Base-by-base conservation (phyloP, 35 echinoderm and acorn worm genomes). In the Holothuria glaberrima region DNA sequence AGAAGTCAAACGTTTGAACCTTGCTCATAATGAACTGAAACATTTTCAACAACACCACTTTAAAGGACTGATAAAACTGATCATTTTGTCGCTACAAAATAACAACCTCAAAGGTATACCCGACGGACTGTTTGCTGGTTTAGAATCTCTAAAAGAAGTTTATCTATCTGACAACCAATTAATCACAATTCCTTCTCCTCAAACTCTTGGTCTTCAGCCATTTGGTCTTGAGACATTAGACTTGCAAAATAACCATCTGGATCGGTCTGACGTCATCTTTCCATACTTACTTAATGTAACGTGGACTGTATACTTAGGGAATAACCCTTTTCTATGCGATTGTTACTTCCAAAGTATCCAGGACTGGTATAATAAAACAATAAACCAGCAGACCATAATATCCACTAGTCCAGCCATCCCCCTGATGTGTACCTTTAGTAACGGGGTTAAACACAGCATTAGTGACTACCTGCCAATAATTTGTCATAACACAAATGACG, bases 131-230 rank as follows among this genome's bases (percentile, higher is more conserved):
- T 77, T 77, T 48, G 73, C 24, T 48, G 73, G 35, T 22, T 32
- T 77, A 10, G 25, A 38, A 48, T 77, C 73, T 12, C 38, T 77
- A 38, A 77, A 48, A 48, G 73, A 48, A 48, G 73, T 77, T 48
- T 21, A 48, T 5, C 73, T 77, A 0, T 77, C 73, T 1, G 6
- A 48, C 32, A 77, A 77, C 36, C 26, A 27, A 22, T 48, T 77
- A 32, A 1, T 48, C 12, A 77, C 73, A 22, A 0, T 77, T 0
- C 73, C 73, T 48, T 46, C 73, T 1, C 73, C 73, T 38, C 24
- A 5, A 33, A 48, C 5, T 26, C 73, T 77, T 48, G 73, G 36
- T 14, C 26, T 77, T 24, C 3, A 48, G 5, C 6, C 36, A 41
- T 4, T 48, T 24, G 48, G 48, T 21, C 19, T 54, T 54, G 50